Evolutionary conservation across 2,888 invertebrate genomes (phyloP), one percentile per base, ranked within the genome.

Genomic region (Crepidodera aurea): DNA sequence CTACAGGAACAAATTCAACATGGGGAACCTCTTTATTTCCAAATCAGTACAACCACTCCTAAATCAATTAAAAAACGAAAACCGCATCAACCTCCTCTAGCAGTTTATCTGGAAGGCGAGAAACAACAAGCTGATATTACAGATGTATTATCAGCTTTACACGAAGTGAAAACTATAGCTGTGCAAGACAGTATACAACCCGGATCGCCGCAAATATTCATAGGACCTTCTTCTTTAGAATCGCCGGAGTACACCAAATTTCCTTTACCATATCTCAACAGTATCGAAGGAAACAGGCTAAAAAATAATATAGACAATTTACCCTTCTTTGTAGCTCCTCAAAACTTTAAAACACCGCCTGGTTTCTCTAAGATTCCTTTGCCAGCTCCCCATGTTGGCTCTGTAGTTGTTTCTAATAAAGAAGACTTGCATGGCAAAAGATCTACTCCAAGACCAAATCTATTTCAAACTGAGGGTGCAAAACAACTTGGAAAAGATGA

Each of bases 361-460:
- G 93, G 93, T 1, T 93, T 92, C 75, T 90, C 91, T 0, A 94
- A 93, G 81, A 93, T 94, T 66, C 89, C 92, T 0, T 87, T 94
- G 76, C 93, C 93, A 0, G 89, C 92, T 10, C 93, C 93, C 0
- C 93, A 94, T 72, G 92, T 94, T 0, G 93, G 93, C 0, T 93
- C 93, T 0, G 91, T 94, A 2, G 91, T 94, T 0, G 86, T 93
- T 73, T 76, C 77, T 5, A 71, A 64, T 22, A 71, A 69, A 48
- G 69, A 70, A 13, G 66, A 69, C 1, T 39, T 66, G 12, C 65
- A 71, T 10, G 66, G 64, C 10, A 71, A 71, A 51, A 55, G 66
- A 19, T 48, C 65, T 1, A 66, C 68, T 1, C 25, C 46, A 13
- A 61, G 48, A 32, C 68, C 62, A 18, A 50, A 50, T 8, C 63